Conservation (phyloP, 2,888 invertebrate genomes). For the Aspidiotus destructor region DNA sequence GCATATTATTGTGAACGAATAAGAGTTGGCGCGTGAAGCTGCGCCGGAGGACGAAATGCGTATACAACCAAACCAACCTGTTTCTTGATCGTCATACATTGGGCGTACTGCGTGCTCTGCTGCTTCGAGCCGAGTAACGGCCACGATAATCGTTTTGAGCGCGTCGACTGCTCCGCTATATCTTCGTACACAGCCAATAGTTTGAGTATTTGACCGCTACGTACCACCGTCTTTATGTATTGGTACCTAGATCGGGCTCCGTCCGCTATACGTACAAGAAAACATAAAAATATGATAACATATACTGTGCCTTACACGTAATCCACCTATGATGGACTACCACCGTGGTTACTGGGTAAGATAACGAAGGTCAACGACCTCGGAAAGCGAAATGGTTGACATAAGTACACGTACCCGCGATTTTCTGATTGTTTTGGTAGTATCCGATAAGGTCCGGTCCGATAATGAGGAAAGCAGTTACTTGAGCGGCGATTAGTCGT, state of each 20-base stretch:
- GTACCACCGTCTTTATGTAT: constrained; percentile 46
- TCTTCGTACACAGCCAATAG: constrained; percentile 50
- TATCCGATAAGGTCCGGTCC: constrained; percentile 42
- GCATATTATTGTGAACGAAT: no score
- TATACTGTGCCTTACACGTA: no score
- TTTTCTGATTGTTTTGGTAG: constrained; percentile 40
- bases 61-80: constrained; percentile 39
- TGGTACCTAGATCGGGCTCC: constrained; percentile 38
- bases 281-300: no score
- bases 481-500: constrained; percentile 40
- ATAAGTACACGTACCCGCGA: constrained; percentile 36
- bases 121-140: constrained; percentile 41
- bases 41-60: no score
- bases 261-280: background rate
- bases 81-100: constrained; percentile 45
- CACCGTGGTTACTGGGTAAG: no score
- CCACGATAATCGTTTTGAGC: constrained; percentile 40
- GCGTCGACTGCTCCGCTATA: constrained; percentile 41
- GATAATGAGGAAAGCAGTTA: constrained; percentile 42
- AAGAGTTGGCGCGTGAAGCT: no score
- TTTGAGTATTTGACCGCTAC: constrained; percentile 46
- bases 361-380: no score
- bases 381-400: background rate
- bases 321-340: no score
- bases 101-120: constrained; percentile 45